Percentiles rank a stretch among this genome's conserved stretches.
phyloP scores from a whole-genome alignment of 2,113 vertebrate species.

The Typhlomys cinereus region DNA sequence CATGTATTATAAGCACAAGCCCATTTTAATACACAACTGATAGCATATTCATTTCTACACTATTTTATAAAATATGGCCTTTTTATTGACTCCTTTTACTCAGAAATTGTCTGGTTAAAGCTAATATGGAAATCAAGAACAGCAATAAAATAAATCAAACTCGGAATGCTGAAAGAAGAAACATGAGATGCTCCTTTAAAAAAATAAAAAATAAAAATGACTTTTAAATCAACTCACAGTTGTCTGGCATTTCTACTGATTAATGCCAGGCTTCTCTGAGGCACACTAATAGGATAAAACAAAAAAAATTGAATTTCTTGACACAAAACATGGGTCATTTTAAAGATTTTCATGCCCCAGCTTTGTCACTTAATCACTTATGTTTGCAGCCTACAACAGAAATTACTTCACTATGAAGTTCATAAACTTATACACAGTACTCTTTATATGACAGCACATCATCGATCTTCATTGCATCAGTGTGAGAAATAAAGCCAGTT shows the following conservation, averaged over 20 bases:
- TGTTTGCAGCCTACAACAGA: conserved; percentile 67
- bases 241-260: conserved; percentile 81
- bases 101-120: conserved; percentile 24
- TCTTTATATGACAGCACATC: conserved; percentile 23
- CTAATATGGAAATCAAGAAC: conserved; percentile 30
- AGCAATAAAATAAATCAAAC: conserved; percentile 53
- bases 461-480: conserved; percentile 34
- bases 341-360: conserved; percentile 74
- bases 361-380: conserved; percentile 53
- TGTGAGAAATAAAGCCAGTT: conserved; percentile 42
- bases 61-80: conserved; percentile 8
- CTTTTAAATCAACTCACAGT: conserved; percentile 44
- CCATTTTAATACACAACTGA: not conserved
- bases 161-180: conserved; percentile 46
- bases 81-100: not conserved
- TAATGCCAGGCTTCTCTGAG: conserved; percentile 72
- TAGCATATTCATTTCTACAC: not conserved
- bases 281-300: conserved; percentile 82
- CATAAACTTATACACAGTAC: conserved; percentile 34
- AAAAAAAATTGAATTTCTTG: conserved; percentile 79
- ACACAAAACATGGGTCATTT: conserved; percentile 75
- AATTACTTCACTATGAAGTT: conserved; percentile 40
- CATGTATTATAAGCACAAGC: not conserved
- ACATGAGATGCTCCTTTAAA: conserved; percentile 11
- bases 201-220: conserved; percentile 36